Evolutionary conservation across 2,113 vertebrate genomes (phyloP), one percentile per base, ranked within the genome.

Genomic region (Eulacestoma nigropectus): DNA sequence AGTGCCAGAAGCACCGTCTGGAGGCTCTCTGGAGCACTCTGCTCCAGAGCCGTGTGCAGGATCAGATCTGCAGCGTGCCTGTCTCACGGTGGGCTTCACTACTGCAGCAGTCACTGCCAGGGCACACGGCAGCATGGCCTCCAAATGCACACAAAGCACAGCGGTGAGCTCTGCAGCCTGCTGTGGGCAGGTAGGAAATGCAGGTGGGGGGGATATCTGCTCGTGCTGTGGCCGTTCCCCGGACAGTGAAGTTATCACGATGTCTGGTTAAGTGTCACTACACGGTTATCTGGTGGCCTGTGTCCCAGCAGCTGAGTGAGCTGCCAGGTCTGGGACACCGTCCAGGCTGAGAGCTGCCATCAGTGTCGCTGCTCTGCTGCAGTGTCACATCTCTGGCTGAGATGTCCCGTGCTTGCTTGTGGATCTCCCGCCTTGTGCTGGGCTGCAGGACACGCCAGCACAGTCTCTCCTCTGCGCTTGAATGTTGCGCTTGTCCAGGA

Each of bases 1-100:
- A 5, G 73, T 50, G 63, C 77, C 93, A 95, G 92, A 77, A 41
- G 41, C 2, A 49, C 46, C 93, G 79, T 70, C 88, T 93, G 88
- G 75, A 83, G 65, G 32, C 37, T 95, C 68, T 55, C 90, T 30
- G 80, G 82, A 88, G 72, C 57, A 4, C 79, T n/a, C 3, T 9
- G 55, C 68, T 37, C 55, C 53, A 75, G 18, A 59, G 65, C 39
- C 4, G 0, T 26, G 46, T 10, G 44, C n/a, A 83, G 50, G 69
- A 32, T 62, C 59, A 84, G 64, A 9, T 69, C 75, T 86, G 67
- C 75, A 52, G 11, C 3, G 11, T 50, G 50, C 2, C 37, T 65
- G 32, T 6, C 57, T 69, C 35, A 4, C 1, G 0, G 5, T 73
- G 78, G 81, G 8, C 81, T 69, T 56, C 25, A 4, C 50, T 27